phyloP scores from a whole-genome alignment of 2,797 vertebrate genomes.

The Acestrorhynchus altus region DNA sequence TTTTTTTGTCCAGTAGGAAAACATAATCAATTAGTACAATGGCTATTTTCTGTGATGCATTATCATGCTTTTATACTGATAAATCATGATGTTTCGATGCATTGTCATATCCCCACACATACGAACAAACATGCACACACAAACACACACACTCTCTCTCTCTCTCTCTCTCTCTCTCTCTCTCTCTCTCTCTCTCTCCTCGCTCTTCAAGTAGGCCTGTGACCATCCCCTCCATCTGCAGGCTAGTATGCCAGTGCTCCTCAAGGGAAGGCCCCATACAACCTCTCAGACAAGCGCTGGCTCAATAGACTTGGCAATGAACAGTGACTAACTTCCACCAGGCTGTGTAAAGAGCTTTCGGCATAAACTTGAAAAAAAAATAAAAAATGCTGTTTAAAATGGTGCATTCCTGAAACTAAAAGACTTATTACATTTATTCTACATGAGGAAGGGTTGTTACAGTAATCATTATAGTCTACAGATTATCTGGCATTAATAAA shows the following conservation, averaged over 20 bases:
- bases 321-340: slow-evolving; percentile 48
- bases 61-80: too few relatives aligned
- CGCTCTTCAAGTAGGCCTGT: slow-evolving; percentile 52
- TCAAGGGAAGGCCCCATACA: slow-evolving; percentile 47
- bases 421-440: neutral
- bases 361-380: slow-evolving; percentile 37
- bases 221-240: slow-evolving; percentile 58
- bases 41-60: too few relatives aligned
- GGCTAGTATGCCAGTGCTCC: slow-evolving; percentile 47
- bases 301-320: slow-evolving; percentile 51
- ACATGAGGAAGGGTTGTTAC: neutral
- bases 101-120: too few relatives aligned
- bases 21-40: too few relatives aligned
- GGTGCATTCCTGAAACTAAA: neutral
- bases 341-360: slow-evolving; percentile 37
- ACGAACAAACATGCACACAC: too few relatives aligned
- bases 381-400: neutral
- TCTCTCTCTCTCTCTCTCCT: slow-evolving; percentile 56
- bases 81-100: too few relatives aligned
- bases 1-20: too few relatives aligned
- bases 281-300: slow-evolving; percentile 46
- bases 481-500: neutral
- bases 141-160: slow-evolving; percentile 56
- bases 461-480: neutral
- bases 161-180: slow-evolving; percentile 61